Base-by-base conservation (phyloP, 2,113 vertebrate genomes). In the Rhinopithecus roxellana region DNA sequence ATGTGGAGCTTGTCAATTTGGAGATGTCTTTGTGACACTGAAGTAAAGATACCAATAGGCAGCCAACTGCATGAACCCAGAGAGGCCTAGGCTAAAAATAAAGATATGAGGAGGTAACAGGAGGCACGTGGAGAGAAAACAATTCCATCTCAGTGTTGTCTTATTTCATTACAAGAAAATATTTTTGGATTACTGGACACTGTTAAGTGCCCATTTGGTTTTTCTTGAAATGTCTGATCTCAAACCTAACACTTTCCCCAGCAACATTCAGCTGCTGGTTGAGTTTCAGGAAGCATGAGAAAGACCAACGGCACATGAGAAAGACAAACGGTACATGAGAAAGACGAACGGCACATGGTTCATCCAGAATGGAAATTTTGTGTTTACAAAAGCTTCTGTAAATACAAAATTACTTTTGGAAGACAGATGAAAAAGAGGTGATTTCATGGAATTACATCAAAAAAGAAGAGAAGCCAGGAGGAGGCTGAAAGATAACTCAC, bases 31-130 rank as follows among this genome's bases (percentile, higher is more conserved):
- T n/a, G 6, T 45, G 48, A 89, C 13, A 67, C 16, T 78, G 40
- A 93, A 79, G 43, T 69, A 69, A 96, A 97, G 45, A 67, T 35
- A 70, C 20, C 79, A 93, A 79, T 6, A 91, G 81, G 61, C 48
- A 61, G 43, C 0, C 81, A 30, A 84, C 80, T 16, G 1, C 30
- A 77, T 35, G 30, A 72, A 45, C 52, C 64, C 14, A 75, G 70
- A 79, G 27, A 30, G 23, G 18, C 32, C 11, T 7, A 32, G 77
- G 52, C 75, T 84, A 57, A 94, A 78, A 77, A 55, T 35, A 75
- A 70, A 75, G 40, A 23, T n/a, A 84, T 0, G 59, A 93, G 61
- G 40, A 69, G 40, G 40, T 59, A 13, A 88, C 1, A 74, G 25
- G 48, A 93, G n/a, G 38, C 1, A 27, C 1, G 0, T 10, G 38